Percentiles rank a stretch among this genome's conserved stretches.
Evolutionary conservation across 2,888 invertebrate genomes (phyloP).

Genomic region (Lasioglossum morio): DNA sequence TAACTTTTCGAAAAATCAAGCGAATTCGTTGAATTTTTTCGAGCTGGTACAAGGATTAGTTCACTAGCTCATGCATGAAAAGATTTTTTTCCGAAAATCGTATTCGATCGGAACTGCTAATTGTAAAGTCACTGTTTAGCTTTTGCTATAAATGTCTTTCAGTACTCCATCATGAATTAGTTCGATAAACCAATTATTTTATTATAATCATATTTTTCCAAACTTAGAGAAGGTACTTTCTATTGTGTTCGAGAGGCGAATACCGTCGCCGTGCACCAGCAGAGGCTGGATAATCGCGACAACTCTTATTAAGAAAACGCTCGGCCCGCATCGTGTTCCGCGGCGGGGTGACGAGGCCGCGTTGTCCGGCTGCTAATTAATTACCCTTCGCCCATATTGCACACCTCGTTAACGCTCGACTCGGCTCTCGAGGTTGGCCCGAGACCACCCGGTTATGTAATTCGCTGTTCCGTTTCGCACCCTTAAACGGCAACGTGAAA

Average conservation of each 20-base stretch:
- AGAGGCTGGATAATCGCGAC: slow-evolving; percentile 23
- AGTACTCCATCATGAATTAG: neutral
- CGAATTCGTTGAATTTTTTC: neutral
- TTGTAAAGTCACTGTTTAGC: neutral
- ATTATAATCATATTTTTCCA: neutral
- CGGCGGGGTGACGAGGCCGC: slow-evolving; percentile 23
- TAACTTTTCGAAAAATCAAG: neutral
- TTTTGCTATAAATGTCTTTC: neutral
- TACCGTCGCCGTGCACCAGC: neutral
- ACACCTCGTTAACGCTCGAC: slow-evolving; percentile 73
- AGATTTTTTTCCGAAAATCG: neutral
- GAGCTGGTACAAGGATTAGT: rapidly evolving
- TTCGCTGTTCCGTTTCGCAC: slow-evolving; percentile 42
- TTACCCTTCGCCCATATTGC: slow-evolving; percentile 74
- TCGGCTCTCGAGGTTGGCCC: slow-evolving; percentile 36
- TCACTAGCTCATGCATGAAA: neutral
- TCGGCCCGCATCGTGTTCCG: slow-evolving; percentile 19
- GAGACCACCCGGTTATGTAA: slow-evolving; percentile 53
- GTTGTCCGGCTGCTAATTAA: slow-evolving; percentile 71
- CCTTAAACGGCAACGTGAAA: slow-evolving; percentile 55
- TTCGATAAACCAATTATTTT: neutral
- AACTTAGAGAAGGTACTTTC: neutral
- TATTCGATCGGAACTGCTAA: neutral
- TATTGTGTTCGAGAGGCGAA: neutral
- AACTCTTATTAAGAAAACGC: slow-evolving; percentile 49